Percentiles rank a stretch among this genome's conserved stretches.
Evolutionary conservation across 2,113 vertebrate genomes (phyloP).

Genomic region (Neodon shergylaensis): DNA sequence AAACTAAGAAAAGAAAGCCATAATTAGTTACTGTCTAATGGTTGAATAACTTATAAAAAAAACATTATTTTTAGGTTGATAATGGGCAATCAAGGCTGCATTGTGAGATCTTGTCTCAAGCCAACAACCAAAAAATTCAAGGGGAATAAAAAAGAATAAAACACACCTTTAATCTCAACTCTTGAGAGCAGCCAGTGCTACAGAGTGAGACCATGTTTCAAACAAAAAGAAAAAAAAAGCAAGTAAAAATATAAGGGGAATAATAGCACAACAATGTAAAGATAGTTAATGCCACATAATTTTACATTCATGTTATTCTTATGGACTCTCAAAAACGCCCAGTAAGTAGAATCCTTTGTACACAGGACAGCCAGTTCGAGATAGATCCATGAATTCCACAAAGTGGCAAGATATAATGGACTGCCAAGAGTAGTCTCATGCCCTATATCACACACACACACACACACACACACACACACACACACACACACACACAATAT

Average conservation of each 20-base stretch:
- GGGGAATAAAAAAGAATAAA: neutral
- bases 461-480: neutral
- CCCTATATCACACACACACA: neutral
- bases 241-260: neutral
- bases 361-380: neutral
- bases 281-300: neutral
- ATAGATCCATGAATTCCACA: neutral
- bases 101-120: neutral
- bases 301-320: too few relatives aligned
- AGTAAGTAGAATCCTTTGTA: neutral
- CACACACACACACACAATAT: neutral
- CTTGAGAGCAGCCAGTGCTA: neutral
- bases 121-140: neutral
- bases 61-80: neutral
- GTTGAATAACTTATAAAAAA: neutral
- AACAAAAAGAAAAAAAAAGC: neutral
- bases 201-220: neutral
- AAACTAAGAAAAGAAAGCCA: neutral
- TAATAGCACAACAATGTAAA: neutral
- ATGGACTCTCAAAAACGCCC: too few relatives aligned
- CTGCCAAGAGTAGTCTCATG: neutral
- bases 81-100: neutral
- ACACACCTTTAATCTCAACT: neutral
- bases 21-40: neutral
- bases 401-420: neutral